Conservation (phyloP, 2,888 invertebrate species). For the Catocala nupta region DNA sequence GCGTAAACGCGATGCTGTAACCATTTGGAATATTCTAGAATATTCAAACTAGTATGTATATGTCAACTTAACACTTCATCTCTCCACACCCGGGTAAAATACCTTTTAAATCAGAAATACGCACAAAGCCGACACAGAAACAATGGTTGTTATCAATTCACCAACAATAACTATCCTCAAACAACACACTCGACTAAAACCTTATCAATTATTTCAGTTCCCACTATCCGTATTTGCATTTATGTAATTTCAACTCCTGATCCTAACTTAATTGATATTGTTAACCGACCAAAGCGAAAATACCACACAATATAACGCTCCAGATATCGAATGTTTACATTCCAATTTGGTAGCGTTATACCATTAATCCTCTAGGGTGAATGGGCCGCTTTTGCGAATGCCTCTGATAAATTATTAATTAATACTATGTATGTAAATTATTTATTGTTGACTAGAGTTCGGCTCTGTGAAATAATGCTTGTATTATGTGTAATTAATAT, state of each 20-base stretch:
- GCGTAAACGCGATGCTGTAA: no score
- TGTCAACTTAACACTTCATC: not conserved
- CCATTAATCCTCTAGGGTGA: conserved; percentile 49
- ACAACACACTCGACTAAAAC: conserved; percentile 36
- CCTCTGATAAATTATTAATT: conserved; percentile 54
- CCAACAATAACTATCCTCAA: conserved; percentile 27
- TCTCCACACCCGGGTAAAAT: not conserved
- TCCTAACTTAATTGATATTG: conserved; percentile 62
- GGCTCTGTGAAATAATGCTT: conserved; percentile 22
- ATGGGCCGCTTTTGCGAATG: conserved; percentile 37
- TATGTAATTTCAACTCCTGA: conserved; percentile 48
- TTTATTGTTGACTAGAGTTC: conserved; percentile 39
- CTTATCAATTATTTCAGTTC: conserved; percentile 54
- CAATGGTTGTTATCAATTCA: conserved; percentile 16
- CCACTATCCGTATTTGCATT: conserved; percentile 55
- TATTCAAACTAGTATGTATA: no score
- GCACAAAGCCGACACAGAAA: not conserved
- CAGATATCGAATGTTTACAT: conserved; percentile 36
- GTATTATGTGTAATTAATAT: conserved; percentile 44
- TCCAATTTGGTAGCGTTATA: conserved; percentile 52
- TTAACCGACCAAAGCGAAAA: conserved; percentile 46
- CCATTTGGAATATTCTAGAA: no score
- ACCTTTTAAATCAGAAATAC: conserved; percentile 9
- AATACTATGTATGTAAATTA: conserved; percentile 52
- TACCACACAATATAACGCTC: conserved; percentile 16